Evolutionary conservation across 2,888 invertebrate genomes (phyloP).

Genomic region (Icerya purchasi): DNA sequence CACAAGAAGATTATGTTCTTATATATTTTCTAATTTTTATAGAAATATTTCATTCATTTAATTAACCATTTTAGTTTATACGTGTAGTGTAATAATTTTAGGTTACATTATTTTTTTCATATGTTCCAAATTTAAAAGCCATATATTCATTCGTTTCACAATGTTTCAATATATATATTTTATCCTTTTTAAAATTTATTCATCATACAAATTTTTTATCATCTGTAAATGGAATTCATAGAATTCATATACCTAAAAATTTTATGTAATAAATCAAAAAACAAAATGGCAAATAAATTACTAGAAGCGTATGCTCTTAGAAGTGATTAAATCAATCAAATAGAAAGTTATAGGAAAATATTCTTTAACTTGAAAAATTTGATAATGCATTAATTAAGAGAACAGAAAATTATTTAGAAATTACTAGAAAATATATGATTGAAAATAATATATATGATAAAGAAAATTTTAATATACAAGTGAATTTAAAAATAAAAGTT

Average conservation of each 20-base stretch:
- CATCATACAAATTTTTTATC: conserved; percentile 2
- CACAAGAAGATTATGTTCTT: too few species aligned
- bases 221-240: conserved; percentile 1
- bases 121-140: not conserved
- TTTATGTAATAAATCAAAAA: not conserved
- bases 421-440: conserved; percentile 3
- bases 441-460: conserved; percentile 6
- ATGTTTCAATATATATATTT: conserved; percentile 2
- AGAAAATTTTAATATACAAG: conserved; percentile 6
- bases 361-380: conserved; percentile 1
- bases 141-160: conserved; percentile 5
- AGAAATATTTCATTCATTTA: too few species aligned
- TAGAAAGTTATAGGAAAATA: conserved; percentile 2
- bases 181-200: conserved; percentile 3
- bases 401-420: conserved; percentile 5
- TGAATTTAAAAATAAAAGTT: conserved; percentile 4
- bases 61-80: too few species aligned
- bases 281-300: conserved; percentile 1
- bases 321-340: not conserved
- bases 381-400: not conserved
- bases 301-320: not conserved
- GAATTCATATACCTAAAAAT: not conserved
- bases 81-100: too few species aligned
- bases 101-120: conserved; percentile 2
- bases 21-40: too few species aligned